Base-by-base conservation (phyloP, 1,140 invertebrate species). In the Drosophila parvula region DNA sequence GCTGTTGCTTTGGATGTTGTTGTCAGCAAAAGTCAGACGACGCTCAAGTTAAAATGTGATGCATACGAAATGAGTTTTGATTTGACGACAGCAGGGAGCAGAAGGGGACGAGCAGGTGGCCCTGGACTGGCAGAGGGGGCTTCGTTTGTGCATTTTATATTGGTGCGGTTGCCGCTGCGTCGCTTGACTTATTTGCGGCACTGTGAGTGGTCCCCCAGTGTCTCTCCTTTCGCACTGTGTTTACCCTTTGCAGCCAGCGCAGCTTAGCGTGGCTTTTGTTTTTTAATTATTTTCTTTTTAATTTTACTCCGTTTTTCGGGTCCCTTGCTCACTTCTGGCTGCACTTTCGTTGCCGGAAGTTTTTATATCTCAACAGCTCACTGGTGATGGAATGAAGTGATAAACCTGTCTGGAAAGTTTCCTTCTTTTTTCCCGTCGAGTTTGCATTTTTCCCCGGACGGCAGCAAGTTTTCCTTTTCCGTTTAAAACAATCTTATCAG, bases 51-150 rank as follows among this genome's bases (percentile, higher is more conserved):
- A 63, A 86, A 90, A 90, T 90, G 86, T 83, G 81, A 83, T 86
- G 86, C 79, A 90, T 90, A 71, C 82, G 71, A 83, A 90, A 90
- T 90, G 86, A 90, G 88, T 90, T 90, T 81, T 90, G 88, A 90
- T 90, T 90, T 90, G 83, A 75, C 60, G 74, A 48, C 62, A 59
- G 53, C 48, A 22, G 34, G 12, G 36, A 6, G 44, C 43, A 27
- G 61, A 7, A 55, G 60, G 44, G 64, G 57, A 48, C 38, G 59
- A 53, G 65, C 68, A 60, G 58, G 61, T 65, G 61, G 56, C 40
- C 40, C 30, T 28, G 47, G 30, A 36, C 28, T 30, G 30, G 28
- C 22, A 16, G 32, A 36, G 62, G 38, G 61, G 16, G 50, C 44
- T 67, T 61, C 82, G 75, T 81, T 89, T 89, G 84, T 89, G 84